These are phyloP conservation scores for Bembecia ichneumoniformis DNA, from an alignment of 2,888 invertebrate species.

Conservation along the genomic window DNA sequence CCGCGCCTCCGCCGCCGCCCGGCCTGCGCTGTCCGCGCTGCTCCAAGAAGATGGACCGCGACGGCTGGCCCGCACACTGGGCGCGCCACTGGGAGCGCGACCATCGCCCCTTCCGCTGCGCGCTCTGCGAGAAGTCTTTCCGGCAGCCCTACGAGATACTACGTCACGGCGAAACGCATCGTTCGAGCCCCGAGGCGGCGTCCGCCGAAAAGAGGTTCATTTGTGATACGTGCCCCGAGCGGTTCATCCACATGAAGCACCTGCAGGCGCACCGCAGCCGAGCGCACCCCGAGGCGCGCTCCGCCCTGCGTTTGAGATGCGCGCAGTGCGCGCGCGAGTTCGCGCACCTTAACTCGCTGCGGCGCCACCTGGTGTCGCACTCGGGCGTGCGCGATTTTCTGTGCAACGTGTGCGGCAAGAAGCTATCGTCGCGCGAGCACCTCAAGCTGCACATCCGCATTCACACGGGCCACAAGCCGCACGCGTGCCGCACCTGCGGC, in stretches of 20 bases:
- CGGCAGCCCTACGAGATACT: conserved; percentile 51
- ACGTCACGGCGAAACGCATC: conserved; percentile 51
- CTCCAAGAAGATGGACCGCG: conserved; percentile 1
- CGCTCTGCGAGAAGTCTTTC: conserved; percentile 58
- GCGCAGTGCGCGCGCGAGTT: conserved; percentile 55
- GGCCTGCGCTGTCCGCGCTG: background rate
- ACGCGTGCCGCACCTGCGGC: conserved; percentile 68
- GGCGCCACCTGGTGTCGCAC: conserved; percentile 61
- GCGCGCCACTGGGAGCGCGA: conserved; percentile 52
- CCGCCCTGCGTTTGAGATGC: conserved; percentile 51
- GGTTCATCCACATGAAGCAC: conserved; percentile 59
- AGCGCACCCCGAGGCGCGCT: conserved; percentile 46
- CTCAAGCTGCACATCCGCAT: conserved; percentile 75
- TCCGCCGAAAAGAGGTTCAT: conserved; percentile 41
- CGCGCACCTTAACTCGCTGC: conserved; percentile 65
- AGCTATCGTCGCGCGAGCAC: conserved; percentile 72
- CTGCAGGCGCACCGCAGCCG: conserved; percentile 49
- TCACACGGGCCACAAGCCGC: conserved; percentile 75
- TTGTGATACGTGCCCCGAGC: conserved; percentile 60
- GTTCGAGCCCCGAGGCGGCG: conserved; percentile 18
- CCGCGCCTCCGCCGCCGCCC: conserved; percentile 1
- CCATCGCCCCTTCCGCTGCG: conserved; percentile 55
- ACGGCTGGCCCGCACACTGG: conserved; percentile 50
- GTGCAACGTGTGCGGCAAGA: conserved; percentile 75
- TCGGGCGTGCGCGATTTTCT: conserved; percentile 67